Conservation (phyloP, 2,888 invertebrate genomes). For the Clivina fossor region DNA sequence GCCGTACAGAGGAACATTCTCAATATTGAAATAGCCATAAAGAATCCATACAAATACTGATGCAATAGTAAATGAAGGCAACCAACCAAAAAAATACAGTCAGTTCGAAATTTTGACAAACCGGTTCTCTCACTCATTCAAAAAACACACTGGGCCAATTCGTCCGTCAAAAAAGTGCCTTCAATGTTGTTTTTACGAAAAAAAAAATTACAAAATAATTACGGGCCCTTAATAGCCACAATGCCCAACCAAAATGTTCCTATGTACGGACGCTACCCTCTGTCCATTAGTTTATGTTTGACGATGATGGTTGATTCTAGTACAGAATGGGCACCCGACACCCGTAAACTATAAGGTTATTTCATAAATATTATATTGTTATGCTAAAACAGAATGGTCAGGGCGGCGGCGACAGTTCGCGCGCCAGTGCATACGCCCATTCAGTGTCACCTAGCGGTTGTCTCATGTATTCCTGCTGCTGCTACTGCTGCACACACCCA, state of each 20-base stretch:
- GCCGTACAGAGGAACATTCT: conserved; percentile 61
- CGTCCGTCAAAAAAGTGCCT: conserved; percentile 96
- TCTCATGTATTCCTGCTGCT: background rate
- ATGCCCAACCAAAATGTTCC: conserved; percentile 65
- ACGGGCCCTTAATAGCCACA: conserved; percentile 88
- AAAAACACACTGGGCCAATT: conserved; percentile 84
- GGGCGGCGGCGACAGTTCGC: too few species aligned
- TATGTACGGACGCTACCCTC: conserved; percentile 50
- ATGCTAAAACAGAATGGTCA: conserved; percentile 49
- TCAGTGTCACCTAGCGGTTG: background rate
- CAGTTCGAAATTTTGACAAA: conserved; percentile 41
- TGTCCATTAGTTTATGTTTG: conserved; percentile 52
- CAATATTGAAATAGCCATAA: conserved; percentile 73
- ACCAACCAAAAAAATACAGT: conserved; percentile 59
- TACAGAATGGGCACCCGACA: conserved; percentile 59
- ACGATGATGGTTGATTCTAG: conserved; percentile 32
- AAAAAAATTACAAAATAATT: conserved; percentile 67
- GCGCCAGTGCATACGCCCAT: background rate
- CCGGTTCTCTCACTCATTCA: conserved; percentile 57
- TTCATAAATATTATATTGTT: conserved; percentile 57
- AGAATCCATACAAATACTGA: conserved; percentile 70
- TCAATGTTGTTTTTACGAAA: conserved; percentile 88
- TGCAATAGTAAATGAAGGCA: conserved; percentile 82
- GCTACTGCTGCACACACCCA: background rate
- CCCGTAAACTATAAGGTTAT: conserved; percentile 54